Conservation (phyloP, 2,113 vertebrate genomes). For the Rutilus rutilus region DNA sequence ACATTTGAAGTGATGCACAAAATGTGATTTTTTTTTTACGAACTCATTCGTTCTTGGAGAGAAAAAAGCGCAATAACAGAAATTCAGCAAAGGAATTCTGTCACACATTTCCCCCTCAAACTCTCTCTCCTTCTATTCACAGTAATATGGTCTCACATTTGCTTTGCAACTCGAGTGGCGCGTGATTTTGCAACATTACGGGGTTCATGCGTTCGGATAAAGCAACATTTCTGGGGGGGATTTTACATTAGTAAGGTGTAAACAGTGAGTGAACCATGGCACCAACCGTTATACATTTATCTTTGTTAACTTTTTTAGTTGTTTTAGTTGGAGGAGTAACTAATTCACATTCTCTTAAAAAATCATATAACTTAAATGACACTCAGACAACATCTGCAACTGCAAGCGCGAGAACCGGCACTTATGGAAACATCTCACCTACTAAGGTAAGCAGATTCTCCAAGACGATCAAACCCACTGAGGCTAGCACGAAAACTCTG, state of each 20-base stretch:
- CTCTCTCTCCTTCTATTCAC: constrained; percentile 11
- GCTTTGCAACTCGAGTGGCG: background rate
- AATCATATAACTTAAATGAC: background rate
- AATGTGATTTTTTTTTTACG: background rate
- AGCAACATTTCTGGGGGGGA: background rate
- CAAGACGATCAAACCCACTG: background rate
- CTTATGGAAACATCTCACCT: constrained; percentile 14
- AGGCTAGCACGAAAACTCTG: background rate
- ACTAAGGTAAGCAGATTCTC: constrained; percentile 23
- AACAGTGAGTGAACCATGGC: constrained; percentile 22
- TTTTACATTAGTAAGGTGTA: background rate
- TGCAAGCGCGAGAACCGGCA: background rate
- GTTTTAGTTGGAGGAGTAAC: constrained; percentile 22
- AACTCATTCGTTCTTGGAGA: background rate
- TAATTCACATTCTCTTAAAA: background rate
- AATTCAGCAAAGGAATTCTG: background rate
- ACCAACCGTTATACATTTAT: constrained; percentile 3
- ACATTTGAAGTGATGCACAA: background rate
- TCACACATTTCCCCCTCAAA: background rate
- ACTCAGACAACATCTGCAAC: constrained; percentile 8
- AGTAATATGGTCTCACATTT: constrained; percentile 7
- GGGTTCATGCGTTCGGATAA: background rate
- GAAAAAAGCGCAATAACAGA: background rate
- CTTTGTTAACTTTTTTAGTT: background rate
- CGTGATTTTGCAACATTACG: constrained; percentile 26